phyloP scores from a whole-genome alignment of 1,140 invertebrate genomes.

The Drosophila persimilis region DNA sequence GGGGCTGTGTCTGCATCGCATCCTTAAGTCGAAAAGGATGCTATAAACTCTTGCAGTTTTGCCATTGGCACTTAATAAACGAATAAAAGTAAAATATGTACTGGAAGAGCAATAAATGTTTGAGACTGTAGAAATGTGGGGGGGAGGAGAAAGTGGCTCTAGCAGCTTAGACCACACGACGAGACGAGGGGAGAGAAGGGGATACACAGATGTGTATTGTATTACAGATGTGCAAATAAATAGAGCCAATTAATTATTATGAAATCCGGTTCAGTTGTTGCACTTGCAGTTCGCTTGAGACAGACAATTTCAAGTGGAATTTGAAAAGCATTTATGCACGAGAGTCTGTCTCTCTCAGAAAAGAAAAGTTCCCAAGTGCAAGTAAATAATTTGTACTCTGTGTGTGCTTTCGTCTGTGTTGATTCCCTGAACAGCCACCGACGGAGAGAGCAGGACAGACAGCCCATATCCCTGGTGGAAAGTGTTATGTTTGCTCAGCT shows the following conservation, averaged over 20 bases:
- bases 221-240: constrained; percentile 61
- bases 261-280: constrained; percentile 58
- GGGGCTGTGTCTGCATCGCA: constrained; percentile 2
- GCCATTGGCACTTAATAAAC: constrained; percentile 70
- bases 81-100: constrained; percentile 48
- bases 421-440: constrained; percentile 10
- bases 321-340: constrained; percentile 63
- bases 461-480: constrained; percentile 35
- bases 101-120: constrained; percentile 60
- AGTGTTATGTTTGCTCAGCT: constrained; percentile 73
- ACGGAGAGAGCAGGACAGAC: background rate
- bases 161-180: background rate
- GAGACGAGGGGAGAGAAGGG: background rate
- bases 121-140: background rate
- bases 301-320: constrained; percentile 51
- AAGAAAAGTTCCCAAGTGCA: background rate
- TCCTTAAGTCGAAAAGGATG: constrained; percentile 15
- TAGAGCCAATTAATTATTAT: constrained; percentile 75
- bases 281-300: constrained; percentile 29
- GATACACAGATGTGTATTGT: constrained; percentile 19
- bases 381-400: constrained; percentile 20
- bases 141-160: background rate
- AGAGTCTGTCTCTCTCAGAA: constrained; percentile 3
- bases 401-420: constrained; percentile 28
- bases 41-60: constrained; percentile 27